phyloP scores from a whole-genome alignment of 30 jellyfish, hydroid and myxozoan genomes.

The Mastigias papua region DNA sequence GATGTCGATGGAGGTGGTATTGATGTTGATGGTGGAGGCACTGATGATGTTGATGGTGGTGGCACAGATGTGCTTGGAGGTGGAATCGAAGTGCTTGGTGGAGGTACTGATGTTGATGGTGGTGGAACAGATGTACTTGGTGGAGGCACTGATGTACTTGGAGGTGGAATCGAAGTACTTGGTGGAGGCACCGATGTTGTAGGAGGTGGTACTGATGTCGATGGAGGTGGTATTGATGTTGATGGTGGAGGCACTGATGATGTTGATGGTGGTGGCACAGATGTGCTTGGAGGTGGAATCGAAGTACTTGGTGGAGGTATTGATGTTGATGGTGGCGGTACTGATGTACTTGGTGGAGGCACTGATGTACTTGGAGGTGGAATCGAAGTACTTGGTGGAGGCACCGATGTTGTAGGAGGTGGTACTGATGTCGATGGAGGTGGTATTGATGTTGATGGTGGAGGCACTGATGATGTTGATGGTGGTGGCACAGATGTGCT shows the following conservation, averaged over 20 bases:
- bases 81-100: slow-evolving; percentile 30
- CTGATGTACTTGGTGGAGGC: slow-evolving; percentile 22
- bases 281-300: slow-evolving; percentile 11
- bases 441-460: slow-evolving; percentile 15
- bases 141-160: slow-evolving; percentile 34
- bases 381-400: slow-evolving; percentile 29
- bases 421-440: slow-evolving; percentile 4
- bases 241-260: slow-evolving; percentile 30
- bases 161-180: slow-evolving; percentile 21
- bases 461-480: neutral
- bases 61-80: neutral
- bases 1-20: slow-evolving; percentile 28
- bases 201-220: slow-evolving; percentile 53
- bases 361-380: slow-evolving; percentile 9
- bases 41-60: slow-evolving; percentile 14
- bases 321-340: slow-evolving; percentile 10
- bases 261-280: slow-evolving; percentile 14
- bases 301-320: slow-evolving; percentile 46
- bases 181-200: slow-evolving; percentile 35
- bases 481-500: slow-evolving; percentile 35
- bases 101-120: slow-evolving; percentile 29
- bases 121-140: slow-evolving; percentile 41
- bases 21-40: slow-evolving; percentile 26
- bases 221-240: slow-evolving; percentile 21
- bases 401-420: slow-evolving; percentile 26